A percentile compares a stretch with the other conserved stretches of the same genome.
Conservation (phyloP, 2,797 vertebrate species). For the Ataeniobius toweri region DNA sequence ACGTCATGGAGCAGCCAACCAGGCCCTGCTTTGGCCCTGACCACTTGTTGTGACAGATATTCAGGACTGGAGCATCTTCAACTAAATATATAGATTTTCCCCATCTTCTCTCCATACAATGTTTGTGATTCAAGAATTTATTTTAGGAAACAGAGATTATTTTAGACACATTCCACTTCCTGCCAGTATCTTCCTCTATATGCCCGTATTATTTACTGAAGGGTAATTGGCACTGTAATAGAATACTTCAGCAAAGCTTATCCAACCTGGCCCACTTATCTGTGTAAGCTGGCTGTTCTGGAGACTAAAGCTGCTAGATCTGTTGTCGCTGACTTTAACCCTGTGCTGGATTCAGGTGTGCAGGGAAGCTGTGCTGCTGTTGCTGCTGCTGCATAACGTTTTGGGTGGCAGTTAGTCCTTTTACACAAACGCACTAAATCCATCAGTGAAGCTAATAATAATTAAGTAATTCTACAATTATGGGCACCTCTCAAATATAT, state of each 20-base stretch:
- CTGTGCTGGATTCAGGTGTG: slow-evolving; percentile 66
- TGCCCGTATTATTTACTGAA: slow-evolving; percentile 70
- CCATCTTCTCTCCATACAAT: slow-evolving; percentile 21
- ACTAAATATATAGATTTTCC: slow-evolving; percentile 27
- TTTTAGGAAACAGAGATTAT: slow-evolving; percentile 42
- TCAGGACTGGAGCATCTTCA: slow-evolving; percentile 10
- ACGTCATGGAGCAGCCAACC: slow-evolving; percentile 59
- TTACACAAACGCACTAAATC: slow-evolving; percentile 8
- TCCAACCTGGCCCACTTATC: slow-evolving; percentile 72
- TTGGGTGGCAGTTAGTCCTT: slow-evolving; percentile 27
- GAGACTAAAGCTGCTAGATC: slow-evolving; percentile 74
- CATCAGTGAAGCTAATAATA: slow-evolving; percentile 6
- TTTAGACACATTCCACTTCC: slow-evolving; percentile 53
- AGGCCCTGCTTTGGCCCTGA: slow-evolving; percentile 57
- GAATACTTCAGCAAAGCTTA: slow-evolving; percentile 74
- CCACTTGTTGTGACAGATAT: slow-evolving; percentile 36
- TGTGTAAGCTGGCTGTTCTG: slow-evolving; percentile 76
- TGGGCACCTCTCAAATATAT: neutral
- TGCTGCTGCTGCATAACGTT: slow-evolving; percentile 37
- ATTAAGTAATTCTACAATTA: neutral
- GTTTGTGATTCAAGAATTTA: slow-evolving; percentile 37
- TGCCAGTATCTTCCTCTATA: slow-evolving; percentile 58
- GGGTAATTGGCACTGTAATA: slow-evolving; percentile 76
- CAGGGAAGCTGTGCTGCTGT: slow-evolving; percentile 40
- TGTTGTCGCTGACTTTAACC: slow-evolving; percentile 68